A percentile compares a stretch with the other conserved stretches of the same genome.
Conservation (phyloP, 1,140 invertebrate species). For the Ridgeia piscesae region DNA sequence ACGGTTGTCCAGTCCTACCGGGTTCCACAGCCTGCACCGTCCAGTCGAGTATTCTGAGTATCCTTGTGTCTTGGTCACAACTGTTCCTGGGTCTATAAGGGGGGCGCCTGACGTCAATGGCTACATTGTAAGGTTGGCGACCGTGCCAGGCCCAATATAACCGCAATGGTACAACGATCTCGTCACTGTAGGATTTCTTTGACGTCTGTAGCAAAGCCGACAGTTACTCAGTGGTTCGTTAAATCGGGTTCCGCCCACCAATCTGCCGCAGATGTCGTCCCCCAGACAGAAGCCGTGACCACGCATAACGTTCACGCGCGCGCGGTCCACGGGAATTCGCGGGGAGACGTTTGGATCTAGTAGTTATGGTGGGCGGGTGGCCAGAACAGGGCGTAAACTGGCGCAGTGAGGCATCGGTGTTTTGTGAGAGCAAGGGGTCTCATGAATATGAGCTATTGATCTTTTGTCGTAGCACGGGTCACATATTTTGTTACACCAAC, state of each 20-base stretch:
- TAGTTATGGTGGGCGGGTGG: background rate
- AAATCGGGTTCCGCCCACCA: background rate
- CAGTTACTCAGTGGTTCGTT: background rate
- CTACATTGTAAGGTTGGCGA: background rate
- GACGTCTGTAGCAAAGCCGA: background rate
- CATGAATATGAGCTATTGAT: too few species aligned
- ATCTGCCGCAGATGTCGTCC: background rate
- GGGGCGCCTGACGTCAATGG: background rate
- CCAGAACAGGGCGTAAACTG: background rate
- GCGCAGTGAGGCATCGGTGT: too few species aligned
- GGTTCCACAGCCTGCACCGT: background rate
- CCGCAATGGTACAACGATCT: background rate
- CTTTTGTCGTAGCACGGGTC: too few species aligned
- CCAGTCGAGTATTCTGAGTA: background rate
- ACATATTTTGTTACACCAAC: too few species aligned
- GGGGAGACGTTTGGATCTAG: background rate
- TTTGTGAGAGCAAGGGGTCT: too few species aligned
- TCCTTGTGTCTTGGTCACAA: background rate
- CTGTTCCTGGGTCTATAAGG: background rate
- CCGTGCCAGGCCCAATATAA: background rate
- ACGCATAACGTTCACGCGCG: background rate
- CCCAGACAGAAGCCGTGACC: background rate
- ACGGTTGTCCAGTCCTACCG: background rate
- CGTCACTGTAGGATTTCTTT: background rate
- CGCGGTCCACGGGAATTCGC: background rate